These are phyloP conservation scores for Barbus barbus DNA, from an alignment of 2,113 vertebrate species.

Conservation along the genomic window DNA sequence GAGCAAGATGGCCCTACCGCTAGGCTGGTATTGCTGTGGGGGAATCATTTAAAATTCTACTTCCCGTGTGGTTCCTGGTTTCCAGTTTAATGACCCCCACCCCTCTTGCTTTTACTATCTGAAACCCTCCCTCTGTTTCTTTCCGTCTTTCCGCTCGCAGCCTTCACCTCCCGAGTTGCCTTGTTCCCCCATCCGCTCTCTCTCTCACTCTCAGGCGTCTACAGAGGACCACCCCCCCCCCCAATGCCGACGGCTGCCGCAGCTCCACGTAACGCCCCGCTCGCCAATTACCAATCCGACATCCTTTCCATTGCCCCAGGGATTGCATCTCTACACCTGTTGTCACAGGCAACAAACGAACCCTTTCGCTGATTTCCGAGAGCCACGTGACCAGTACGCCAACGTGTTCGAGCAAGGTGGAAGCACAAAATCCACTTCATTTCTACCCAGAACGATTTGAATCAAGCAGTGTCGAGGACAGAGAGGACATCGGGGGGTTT, in stretches of 20 bases:
- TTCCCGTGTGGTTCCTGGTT: slow-evolving; percentile 78
- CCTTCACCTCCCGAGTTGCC: slow-evolving; percentile 46
- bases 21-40: slow-evolving; percentile 76
- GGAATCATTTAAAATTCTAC: slow-evolving; percentile 79
- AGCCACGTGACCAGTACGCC: neutral
- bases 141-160: slow-evolving; percentile 35
- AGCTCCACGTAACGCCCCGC: slow-evolving; percentile 64
- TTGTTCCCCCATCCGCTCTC: slow-evolving; percentile 51
- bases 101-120: slow-evolving; percentile 48
- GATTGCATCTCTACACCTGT: slow-evolving; percentile 64
- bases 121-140: slow-evolving; percentile 55
- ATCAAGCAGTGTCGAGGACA: neutral
- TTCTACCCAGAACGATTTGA: slow-evolving; percentile 25
- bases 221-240: slow-evolving; percentile 43
- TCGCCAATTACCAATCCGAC: slow-evolving; percentile 56
- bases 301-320: slow-evolving; percentile 47
- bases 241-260: slow-evolving; percentile 45
- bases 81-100: slow-evolving; percentile 77
- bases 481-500: neutral
- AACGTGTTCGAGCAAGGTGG: neutral
- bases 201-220: slow-evolving; percentile 50
- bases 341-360: slow-evolving; percentile 59
- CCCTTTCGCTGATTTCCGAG: slow-evolving; percentile 44
- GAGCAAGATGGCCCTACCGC: slow-evolving; percentile 56
- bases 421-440: slow-evolving; percentile 3